phyloP scores from a whole-genome alignment of 1,140 invertebrate genomes.

The Hylyphantes graminicola region DNA sequence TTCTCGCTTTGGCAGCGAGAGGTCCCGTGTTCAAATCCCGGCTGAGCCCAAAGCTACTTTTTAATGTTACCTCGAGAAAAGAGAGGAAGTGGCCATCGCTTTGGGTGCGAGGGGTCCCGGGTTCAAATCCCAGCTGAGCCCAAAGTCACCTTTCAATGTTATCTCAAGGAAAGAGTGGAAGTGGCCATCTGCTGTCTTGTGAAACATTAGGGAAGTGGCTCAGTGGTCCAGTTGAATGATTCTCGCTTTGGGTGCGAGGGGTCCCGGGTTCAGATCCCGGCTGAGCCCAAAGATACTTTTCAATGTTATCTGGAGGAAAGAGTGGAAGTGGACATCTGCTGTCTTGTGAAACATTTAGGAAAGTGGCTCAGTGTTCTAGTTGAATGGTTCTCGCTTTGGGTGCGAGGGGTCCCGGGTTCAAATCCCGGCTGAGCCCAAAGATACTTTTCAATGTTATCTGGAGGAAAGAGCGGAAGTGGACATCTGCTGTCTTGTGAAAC shows the following conservation, averaged over 20 bases:
- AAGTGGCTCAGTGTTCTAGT: not conserved
- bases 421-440: constrained; percentile 20
- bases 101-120: not conserved
- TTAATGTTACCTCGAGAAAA: not conserved
- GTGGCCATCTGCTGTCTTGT: too few relatives aligned
- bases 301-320: too few relatives aligned
- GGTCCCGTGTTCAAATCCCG: not conserved
- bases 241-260: constrained; percentile 60
- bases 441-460: too few relatives aligned
- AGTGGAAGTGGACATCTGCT: too few relatives aligned
- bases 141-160: not conserved
- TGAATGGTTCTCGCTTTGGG: constrained; percentile 5
- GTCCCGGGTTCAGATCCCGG: constrained; percentile 61
- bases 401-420: constrained; percentile 18
- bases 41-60: not conserved
- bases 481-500: too few relatives aligned
- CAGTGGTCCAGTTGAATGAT: constrained; percentile 59
- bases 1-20: too few relatives aligned
- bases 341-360: too few relatives aligned
- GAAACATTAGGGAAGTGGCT: too few relatives aligned
- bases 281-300: not conserved
- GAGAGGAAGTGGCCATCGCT: not conserved
- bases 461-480: too few relatives aligned
- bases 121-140: not conserved
- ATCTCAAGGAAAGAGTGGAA: not conserved